Conservation (phyloP, 2,888 invertebrate genomes). For the Meloe dianella region DNA sequence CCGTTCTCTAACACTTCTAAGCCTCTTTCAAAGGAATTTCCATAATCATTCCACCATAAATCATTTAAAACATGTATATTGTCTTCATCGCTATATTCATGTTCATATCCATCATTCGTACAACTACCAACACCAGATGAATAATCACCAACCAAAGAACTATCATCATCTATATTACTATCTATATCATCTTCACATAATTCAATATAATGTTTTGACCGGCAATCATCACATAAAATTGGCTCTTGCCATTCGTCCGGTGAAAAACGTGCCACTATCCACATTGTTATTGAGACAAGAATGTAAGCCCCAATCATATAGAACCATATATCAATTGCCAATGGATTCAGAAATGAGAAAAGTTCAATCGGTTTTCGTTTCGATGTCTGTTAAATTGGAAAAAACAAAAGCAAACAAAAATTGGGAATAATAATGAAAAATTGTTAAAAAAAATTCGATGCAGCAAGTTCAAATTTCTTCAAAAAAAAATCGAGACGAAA, state of each 20-base stretch:
- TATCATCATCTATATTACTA: slow-evolving; percentile 17
- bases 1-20: slow-evolving; percentile 70
- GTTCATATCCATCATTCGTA: slow-evolving; percentile 23
- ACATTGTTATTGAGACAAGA: slow-evolving; percentile 79
- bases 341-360: slow-evolving; percentile 85
- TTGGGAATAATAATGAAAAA: neutral
- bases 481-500: slow-evolving; percentile 13
- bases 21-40: slow-evolving; percentile 30
- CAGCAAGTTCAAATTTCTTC: slow-evolving; percentile 27
- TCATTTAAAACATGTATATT: slow-evolving; percentile 42
- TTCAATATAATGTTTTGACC: slow-evolving; percentile 46
- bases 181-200: slow-evolving; percentile 48
- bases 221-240: slow-evolving; percentile 65
- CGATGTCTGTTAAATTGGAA: slow-evolving; percentile 62
- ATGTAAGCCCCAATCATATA: slow-evolving; percentile 80
- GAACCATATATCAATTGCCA: slow-evolving; percentile 86
- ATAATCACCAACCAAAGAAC: neutral
- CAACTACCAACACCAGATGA: slow-evolving; percentile 46
- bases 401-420: slow-evolving; percentile 17
- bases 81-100: slow-evolving; percentile 30
- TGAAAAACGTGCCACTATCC: slow-evolving; percentile 84
- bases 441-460: slow-evolving; percentile 11
- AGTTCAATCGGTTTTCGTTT: slow-evolving; percentile 64
- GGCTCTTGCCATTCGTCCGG: slow-evolving; percentile 81
- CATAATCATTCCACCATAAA: slow-evolving; percentile 37